Base-by-base conservation (phyloP, 2,113 vertebrate species). In the Sinocyclocheilus rhinocerous region DNA sequence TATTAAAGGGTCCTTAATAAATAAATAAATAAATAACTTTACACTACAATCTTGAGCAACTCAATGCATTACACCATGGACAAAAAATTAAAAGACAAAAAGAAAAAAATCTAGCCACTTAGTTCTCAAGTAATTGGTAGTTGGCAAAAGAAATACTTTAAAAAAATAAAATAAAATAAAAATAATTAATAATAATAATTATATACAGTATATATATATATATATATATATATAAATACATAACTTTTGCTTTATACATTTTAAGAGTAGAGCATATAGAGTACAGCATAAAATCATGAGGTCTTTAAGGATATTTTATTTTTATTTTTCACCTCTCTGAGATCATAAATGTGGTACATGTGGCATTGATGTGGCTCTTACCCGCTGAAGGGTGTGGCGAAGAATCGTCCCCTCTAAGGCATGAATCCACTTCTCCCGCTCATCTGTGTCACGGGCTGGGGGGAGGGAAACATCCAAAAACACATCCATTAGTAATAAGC, bases 381-480 rank as follows among this genome's bases (percentile, higher is more conserved):
- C 98, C 94, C 95, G 95, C 84, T 99, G 98, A 65, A 97, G 97
- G 85, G 98, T 98, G 90, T 99, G 98, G 63, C 98, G 97, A 76
- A 99, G 97, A 92, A 99, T 99, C 1, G 98, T 99, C 91, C 99
- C 98, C 91, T 99, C 98, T 98, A 99, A 95, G 90, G 98, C 98
- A 59, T 99, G 96, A 92, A 99, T 99, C 98, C 98, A 99, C 96
- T 99, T 99, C 91, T 99, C 98, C 91, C 98, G 95, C 87, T 99
- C 98, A 86, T 99, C 98, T 87, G 98, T 97, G 95, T 99, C 98
- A 92, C 98, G 96, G 89, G 98, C 98, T 99, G 90, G 87, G 80
- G 90, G 79, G 80, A 90, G 79, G 76, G 1, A 93, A 48, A 88
- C 87, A 85, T 48, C 92, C 88, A 90, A 91, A 89, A 77, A 90